phyloP scores from a whole-genome alignment of 2,888 invertebrate genomes.

The Trissonchulus sp. region DNA sequence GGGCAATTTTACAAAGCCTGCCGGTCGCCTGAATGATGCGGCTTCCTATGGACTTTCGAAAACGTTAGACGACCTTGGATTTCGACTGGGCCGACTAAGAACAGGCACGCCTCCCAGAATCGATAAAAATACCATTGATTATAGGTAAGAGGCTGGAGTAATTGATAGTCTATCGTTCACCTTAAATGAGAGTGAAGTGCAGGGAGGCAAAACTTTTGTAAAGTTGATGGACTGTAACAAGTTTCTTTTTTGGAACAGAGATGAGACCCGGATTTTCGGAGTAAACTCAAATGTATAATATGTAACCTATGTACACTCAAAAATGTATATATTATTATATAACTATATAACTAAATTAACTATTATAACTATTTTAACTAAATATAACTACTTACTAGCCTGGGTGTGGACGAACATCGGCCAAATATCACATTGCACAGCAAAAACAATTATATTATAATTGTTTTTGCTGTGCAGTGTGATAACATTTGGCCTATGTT shows the following conservation, averaged over 20 bases:
- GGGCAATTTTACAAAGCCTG: slow-evolving; percentile 67
- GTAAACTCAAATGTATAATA: no score
- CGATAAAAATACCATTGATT: slow-evolving; percentile 65
- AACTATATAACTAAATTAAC: no score
- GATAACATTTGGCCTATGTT: no score
- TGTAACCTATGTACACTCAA: no score
- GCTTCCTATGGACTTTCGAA: slow-evolving; percentile 55
- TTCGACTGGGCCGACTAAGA: slow-evolving; percentile 71
- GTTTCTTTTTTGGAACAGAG: slow-evolving; percentile 25
- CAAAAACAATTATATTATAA: no score
- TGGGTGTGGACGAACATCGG: no score
- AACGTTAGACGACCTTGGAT: slow-evolving; percentile 66
- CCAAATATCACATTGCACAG: no score
- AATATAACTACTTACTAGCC: no score
- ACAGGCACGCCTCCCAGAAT: slow-evolving; percentile 79
- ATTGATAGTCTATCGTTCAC: background rate
- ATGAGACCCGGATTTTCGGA: no score
- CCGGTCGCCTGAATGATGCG: slow-evolving; percentile 50
- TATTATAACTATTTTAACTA: no score
- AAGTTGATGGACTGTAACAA: background rate
- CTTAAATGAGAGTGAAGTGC: background rate
- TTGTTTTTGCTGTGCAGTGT: no score
- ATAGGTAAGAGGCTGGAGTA: slow-evolving; percentile 46
- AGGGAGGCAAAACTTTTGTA: background rate
- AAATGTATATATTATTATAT: no score